Base-by-base conservation (phyloP, 1,140 invertebrate species). In the Antheraea mylitta region DNA sequence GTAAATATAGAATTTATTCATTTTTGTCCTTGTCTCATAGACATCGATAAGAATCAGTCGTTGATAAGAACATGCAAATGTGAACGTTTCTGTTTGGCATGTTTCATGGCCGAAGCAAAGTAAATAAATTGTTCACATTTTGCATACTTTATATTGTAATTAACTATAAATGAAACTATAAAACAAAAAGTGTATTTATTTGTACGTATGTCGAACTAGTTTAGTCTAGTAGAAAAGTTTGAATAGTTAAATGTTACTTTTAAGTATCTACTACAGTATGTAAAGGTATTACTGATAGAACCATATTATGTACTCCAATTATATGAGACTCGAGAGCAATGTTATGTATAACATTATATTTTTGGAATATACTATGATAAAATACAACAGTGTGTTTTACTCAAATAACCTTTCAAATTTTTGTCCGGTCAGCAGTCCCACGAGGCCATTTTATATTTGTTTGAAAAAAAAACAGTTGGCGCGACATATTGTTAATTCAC, bases 281-380 rank as follows among this genome's bases (percentile, higher is more conserved):
- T 70, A 66, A 72, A 38, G 68, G 68, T 71, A 72, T 64, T 71
- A 70, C 62, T 58, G 45, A 53, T 53, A 13, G 45, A 53, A 53
- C 16, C 16, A 53, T 53, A 66, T 68, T 18, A 68, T 77, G 72
- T 71, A 48, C 68, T 71, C 69, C 70, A 68, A 70, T 71, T 67
- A 77, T 77, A 78, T 83, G 73, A 16, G 16, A 61, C 60, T 30
- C 3, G 60, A 83, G 75, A 86, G 73, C 81, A 85, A 87, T 87
- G 85, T 88, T 83, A 85, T 86, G 81, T 87, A 84, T 84, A 86
- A 86, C 82, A 89, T 88, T 89, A 87, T 89, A 89, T 91, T 91
- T 91, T 89, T 91, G 85, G 86, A 86, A 88, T 87, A 87, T 85
- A 87, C 73, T 82, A 84, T 79, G 77, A 83, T 87, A 83, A 80